phyloP scores from a whole-genome alignment of 2,797 vertebrate species.

The Chiloscyllium punctatum region DNA sequence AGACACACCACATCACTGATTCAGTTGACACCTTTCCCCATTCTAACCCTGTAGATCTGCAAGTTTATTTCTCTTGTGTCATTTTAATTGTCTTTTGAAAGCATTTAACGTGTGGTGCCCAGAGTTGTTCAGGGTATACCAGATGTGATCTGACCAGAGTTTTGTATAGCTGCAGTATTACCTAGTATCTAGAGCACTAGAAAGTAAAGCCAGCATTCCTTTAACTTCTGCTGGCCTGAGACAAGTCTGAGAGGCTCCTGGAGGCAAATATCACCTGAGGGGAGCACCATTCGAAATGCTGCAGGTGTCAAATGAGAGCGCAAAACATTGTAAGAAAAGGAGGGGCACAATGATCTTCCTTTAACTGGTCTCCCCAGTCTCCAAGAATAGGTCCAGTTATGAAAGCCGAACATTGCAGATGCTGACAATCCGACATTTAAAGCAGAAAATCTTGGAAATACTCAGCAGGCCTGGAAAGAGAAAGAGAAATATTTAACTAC shows the following conservation, averaged over 20 bases:
- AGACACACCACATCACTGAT: background rate
- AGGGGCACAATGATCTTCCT: too few relatives aligned
- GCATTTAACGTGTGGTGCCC: background rate
- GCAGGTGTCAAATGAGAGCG: background rate
- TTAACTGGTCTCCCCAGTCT: too few relatives aligned
- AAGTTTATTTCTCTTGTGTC: background rate
- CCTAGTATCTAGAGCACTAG: background rate
- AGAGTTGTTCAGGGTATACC: background rate
- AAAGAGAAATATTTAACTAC: background rate
- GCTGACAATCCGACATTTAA: background rate
- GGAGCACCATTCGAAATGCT: background rate
- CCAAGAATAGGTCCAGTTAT: background rate
- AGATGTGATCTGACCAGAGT: background rate
- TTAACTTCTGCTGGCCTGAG: background rate
- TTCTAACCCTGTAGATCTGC: background rate
- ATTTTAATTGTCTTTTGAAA: background rate
- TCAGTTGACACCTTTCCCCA: background rate
- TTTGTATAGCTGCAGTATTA: background rate
- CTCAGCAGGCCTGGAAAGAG: background rate
- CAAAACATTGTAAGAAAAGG: too few relatives aligned
- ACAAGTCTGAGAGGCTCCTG: background rate
- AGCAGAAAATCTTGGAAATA: background rate
- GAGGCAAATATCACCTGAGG: background rate
- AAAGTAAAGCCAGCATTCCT: background rate
- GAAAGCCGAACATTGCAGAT: background rate